These are phyloP conservation scores for Haplochromis burtoni DNA, from an alignment of 2,113 vertebrate genomes.

Conservation along the genomic window DNA sequence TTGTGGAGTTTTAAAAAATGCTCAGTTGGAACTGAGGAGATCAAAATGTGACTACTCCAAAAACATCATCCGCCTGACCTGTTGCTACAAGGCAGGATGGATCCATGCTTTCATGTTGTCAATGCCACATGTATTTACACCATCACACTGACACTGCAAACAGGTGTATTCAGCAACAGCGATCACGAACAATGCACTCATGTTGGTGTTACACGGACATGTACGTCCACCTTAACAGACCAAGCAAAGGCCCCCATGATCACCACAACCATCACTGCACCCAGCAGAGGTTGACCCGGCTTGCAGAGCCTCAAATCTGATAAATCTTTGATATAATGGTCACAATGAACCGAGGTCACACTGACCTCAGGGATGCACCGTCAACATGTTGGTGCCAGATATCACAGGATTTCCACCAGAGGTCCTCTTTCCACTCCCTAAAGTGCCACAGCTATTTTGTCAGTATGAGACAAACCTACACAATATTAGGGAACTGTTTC, in stretches of 20 bases:
- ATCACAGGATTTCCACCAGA: background rate
- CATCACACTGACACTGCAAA: background rate
- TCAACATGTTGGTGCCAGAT: background rate
- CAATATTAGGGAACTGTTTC: background rate
- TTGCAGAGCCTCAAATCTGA: background rate
- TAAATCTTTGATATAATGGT: background rate
- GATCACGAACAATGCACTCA: background rate
- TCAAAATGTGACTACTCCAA: fast-evolving
- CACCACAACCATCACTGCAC: background rate
- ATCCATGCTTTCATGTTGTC: background rate
- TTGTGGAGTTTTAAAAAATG: background rate
- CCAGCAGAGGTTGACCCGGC: background rate
- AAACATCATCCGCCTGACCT: background rate
- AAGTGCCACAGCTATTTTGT: background rate
- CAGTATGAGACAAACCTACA: background rate
- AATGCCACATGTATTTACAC: background rate
- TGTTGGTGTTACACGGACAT: background rate
- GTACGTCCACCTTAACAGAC: background rate
- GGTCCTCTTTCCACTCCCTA: background rate
- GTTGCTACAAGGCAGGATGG: background rate
- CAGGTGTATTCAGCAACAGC: background rate
- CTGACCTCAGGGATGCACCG: background rate
- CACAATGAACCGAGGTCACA: fast-evolving
- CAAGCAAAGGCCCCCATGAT: background rate
- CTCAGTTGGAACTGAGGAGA: background rate